Evolutionary conservation across 2,888 invertebrate genomes (phyloP).

Genomic region (Pammene aurita): DNA sequence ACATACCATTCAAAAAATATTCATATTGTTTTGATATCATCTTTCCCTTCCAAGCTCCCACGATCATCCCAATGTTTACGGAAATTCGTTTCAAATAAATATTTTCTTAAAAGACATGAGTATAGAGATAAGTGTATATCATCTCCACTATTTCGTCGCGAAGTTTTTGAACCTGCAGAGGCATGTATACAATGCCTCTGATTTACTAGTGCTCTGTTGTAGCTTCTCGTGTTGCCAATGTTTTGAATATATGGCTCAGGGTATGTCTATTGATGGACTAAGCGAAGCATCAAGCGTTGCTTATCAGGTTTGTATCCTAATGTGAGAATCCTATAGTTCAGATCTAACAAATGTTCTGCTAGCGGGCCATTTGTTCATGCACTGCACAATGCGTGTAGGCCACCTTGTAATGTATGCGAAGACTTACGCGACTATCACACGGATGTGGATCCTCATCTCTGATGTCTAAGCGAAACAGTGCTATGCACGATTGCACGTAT

Average conservation of each 20-base stretch:
- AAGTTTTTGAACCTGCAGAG: constrained; percentile 8
- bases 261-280: background rate
- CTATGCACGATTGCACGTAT: too few species aligned
- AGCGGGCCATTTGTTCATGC: too few species aligned
- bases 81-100: background rate
- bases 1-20: background rate
- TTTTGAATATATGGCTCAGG: constrained; percentile 4
- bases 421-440: too few species aligned
- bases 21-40: constrained; percentile 8
- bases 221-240: constrained; percentile 26
- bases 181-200: background rate
- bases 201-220: constrained; percentile 10
- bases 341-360: background rate
- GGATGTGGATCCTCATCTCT: too few species aligned
- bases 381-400: too few species aligned
- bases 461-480: too few species aligned
- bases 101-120: background rate
- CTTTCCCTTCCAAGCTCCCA: background rate
- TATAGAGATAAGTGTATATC: constrained; percentile 17
- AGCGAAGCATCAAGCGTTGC: constrained; percentile 5
- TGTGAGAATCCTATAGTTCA: background rate
- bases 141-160: constrained; percentile 13
- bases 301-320: constrained; percentile 8
- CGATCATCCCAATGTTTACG: background rate
- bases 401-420: too few species aligned